Conservation (phyloP, 2,113 vertebrate species). For the Brachyhypopomus gauderio region DNA sequence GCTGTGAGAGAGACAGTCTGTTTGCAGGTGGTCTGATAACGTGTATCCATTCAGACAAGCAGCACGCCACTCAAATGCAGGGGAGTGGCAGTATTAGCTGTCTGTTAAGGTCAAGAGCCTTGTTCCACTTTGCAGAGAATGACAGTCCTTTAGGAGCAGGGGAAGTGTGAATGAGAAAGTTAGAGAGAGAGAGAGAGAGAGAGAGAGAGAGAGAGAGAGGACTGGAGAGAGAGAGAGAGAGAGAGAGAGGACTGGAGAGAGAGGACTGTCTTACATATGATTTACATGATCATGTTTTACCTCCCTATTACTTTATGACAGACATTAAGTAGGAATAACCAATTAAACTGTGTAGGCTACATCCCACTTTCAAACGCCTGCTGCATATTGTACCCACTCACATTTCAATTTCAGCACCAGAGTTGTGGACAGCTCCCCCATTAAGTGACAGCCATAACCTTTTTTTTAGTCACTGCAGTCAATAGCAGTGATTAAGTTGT, state of each 20-base stretch:
- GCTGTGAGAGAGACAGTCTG: background rate
- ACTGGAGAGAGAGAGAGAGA: background rate
- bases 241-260: no score
- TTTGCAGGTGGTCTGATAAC: conserved; percentile 8
- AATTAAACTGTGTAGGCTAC: background rate
- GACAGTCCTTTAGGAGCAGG: background rate
- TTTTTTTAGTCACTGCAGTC: conserved; percentile 31
- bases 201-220: background rate
- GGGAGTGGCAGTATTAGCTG: conserved; percentile 22
- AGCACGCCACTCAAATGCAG: background rate
- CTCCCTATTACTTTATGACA: conserved; percentile 9
- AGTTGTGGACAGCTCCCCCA: conserved; percentile 5
- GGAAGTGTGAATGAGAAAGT: background rate
- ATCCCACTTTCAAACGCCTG: background rate
- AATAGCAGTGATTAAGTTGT: conserved; percentile 40
- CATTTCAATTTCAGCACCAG: conserved; percentile 6
- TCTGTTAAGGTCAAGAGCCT: conserved; percentile 21
- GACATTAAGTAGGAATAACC: conserved; percentile 25
- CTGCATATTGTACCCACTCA: background rate
- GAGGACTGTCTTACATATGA: background rate
- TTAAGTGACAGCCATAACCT: conserved; percentile 31
- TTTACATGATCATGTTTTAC: background rate
- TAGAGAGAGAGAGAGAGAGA: background rate
- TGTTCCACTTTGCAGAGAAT: background rate
- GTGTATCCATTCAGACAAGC: background rate